Conservation (phyloP, 2,888 invertebrate genomes). For the Altica lythri region DNA sequence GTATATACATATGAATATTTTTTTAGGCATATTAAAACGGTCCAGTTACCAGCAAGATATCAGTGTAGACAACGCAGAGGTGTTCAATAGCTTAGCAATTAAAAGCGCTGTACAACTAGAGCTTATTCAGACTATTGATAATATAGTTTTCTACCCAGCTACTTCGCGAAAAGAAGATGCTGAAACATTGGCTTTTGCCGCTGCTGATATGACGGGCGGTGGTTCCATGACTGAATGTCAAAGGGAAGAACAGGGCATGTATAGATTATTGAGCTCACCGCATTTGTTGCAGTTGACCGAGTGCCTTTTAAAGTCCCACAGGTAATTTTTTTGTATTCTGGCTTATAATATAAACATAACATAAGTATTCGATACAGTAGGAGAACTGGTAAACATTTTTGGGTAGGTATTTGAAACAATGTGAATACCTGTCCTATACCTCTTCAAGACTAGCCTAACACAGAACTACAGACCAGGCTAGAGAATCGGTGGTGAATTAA, state of each 20-base stretch:
- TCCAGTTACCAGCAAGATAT: conserved; percentile 37
- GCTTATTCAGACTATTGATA: conserved; percentile 97
- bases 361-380: too few relatives aligned
- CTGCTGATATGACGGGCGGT: conserved; percentile 75
- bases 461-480: too few relatives aligned
- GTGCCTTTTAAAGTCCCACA: conserved; percentile 88
- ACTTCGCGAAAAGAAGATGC: conserved; percentile 96
- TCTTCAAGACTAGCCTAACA: too few relatives aligned
- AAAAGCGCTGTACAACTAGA: conserved; percentile 97
- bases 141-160: conserved; percentile 97
- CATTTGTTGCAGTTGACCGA: conserved; percentile 89
- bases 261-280: conserved; percentile 80
- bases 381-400: too few relatives aligned
- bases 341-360: too few relatives aligned
- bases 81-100: conserved; percentile 72
- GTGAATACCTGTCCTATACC: too few relatives aligned
- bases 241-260: conserved; percentile 95
- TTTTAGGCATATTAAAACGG: conserved; percentile 41
- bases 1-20: too few relatives aligned
- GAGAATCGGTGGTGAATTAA: too few relatives aligned
- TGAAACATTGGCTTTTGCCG: conserved; percentile 90
- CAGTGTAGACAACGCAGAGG: conserved; percentile 40
- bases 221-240: conserved; percentile 67
- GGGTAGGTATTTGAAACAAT: too few relatives aligned
- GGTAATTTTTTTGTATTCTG: conserved; percentile 49